Evolutionary conservation across 2,888 invertebrate genomes (phyloP).

Genomic region (Cheilosia impressa): DNA sequence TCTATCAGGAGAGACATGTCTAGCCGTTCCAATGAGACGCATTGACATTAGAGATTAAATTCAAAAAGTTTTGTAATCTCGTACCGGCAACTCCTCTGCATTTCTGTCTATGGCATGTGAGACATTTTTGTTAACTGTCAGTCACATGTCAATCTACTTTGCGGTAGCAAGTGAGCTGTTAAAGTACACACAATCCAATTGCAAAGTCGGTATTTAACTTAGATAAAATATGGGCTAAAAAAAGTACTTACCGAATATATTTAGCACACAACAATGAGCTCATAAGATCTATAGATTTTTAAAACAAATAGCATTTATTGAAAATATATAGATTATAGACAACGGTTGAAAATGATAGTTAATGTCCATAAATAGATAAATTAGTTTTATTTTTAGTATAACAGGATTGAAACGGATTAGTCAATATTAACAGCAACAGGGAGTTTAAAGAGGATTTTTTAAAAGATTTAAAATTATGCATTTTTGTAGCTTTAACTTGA

Average conservation of each 20-base stretch:
- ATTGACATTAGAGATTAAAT: no score
- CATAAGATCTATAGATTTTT: conserved; percentile 9
- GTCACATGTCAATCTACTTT: neutral
- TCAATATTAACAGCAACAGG: neutral
- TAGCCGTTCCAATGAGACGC: no score
- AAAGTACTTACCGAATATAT: conserved; percentile 29
- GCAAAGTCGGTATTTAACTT: neutral
- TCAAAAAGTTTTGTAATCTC: no score
- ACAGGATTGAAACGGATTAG: neutral
- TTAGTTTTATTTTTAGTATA: neutral
- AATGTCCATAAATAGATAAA: neutral
- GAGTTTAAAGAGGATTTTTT: neutral
- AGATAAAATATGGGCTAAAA: neutral
- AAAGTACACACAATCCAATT: neutral
- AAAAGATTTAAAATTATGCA: no score
- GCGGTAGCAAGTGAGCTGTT: neutral
- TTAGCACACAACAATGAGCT: neutral
- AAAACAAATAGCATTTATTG: neutral
- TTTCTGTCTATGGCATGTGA: neutral
- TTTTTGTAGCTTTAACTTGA: no score
- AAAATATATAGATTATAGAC: conserved; percentile 5
- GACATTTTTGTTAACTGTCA: neutral
- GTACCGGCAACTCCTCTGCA: no score
- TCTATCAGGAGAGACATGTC: no score
- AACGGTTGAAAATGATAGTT: neutral